phyloP scores from a whole-genome alignment of 2,113 vertebrate species.

The Capreolus pygargus region DNA sequence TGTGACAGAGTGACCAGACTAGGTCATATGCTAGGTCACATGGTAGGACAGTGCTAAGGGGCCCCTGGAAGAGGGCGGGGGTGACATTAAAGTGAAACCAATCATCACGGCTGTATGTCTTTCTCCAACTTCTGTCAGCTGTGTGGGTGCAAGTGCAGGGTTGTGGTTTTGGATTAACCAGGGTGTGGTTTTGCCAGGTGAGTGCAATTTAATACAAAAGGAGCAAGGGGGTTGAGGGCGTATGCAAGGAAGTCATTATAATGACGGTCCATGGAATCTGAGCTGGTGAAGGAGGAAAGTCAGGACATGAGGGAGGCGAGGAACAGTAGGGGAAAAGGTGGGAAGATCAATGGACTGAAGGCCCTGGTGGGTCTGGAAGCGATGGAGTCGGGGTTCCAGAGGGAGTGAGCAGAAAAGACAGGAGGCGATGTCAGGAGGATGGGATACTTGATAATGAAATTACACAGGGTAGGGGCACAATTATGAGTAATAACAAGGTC shows the following conservation, averaged over 20 bases:
- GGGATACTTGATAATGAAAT: background rate
- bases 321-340: background rate
- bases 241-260: slow-evolving; percentile 3
- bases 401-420: background rate
- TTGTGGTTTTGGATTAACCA: background rate
- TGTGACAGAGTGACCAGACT: background rate
- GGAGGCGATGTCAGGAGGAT: background rate
- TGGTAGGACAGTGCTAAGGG: background rate
- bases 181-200: slow-evolving; percentile 45
- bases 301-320: background rate
- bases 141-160: background rate
- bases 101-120: background rate
- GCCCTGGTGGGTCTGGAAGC: background rate
- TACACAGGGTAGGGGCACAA: background rate
- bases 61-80: background rate
- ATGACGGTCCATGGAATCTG: background rate
- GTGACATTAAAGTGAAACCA: background rate
- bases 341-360: background rate
- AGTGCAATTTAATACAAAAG: background rate
- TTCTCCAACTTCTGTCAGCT: background rate
- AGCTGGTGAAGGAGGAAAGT: background rate
- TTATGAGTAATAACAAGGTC: slow-evolving; percentile 25
- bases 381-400: background rate
- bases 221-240: background rate
- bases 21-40: background rate